These are phyloP conservation scores for Globodera rostochiensis DNA, from an alignment of 1,140 invertebrate species.

Conservation along the genomic window DNA sequence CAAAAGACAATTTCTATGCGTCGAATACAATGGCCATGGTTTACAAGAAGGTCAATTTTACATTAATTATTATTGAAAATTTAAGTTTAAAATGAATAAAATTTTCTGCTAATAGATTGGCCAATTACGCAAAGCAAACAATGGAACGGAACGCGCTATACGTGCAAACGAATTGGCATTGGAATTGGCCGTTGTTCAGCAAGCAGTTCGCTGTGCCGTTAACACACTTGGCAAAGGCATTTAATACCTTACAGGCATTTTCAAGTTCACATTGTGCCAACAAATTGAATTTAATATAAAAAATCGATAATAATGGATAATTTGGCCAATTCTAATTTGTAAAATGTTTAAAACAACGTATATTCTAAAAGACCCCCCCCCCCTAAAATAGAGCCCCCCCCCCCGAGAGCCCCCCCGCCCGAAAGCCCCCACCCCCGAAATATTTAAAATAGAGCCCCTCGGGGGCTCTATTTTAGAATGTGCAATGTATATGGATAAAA, in stretches of 20 bases:
- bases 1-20: constrained; percentile 50
- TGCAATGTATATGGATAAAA: no score
- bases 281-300: no score
- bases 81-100: neutral
- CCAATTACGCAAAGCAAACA: constrained; percentile 15
- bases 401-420: no score
- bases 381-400: no score
- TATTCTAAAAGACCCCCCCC: no score
- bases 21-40: constrained; percentile 46
- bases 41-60: constrained; percentile 44
- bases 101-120: constrained; percentile 29
- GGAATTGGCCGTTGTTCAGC: constrained; percentile 51
- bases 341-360: no score
- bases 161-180: constrained; percentile 32
- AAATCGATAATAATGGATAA: no score
- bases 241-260: constrained; percentile 13
- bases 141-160: neutral
- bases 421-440: no score
- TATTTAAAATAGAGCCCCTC: no score
- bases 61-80: neutral
- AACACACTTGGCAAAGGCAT: constrained; percentile 44
- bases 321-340: no score
- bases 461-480: no score
- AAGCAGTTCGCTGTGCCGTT: constrained; percentile 46
- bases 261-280: no score